Base-by-base conservation (phyloP, 2,888 invertebrate species). In the Chloroclystis v-ata region DNA sequence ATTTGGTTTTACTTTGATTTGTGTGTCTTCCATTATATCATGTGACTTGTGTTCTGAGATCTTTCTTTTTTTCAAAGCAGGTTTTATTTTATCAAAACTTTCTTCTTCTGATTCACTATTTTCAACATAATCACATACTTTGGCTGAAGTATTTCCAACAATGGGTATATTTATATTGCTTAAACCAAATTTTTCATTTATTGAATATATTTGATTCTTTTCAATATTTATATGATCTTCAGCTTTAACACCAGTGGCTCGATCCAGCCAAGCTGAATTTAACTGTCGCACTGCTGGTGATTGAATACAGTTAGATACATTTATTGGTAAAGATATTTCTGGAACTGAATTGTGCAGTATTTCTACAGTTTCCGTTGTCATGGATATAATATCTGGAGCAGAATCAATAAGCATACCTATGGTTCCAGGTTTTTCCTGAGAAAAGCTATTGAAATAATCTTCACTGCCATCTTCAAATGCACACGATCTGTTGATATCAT, bases 91-190 rank as follows among this genome's bases (percentile, higher is more conserved):
- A 39, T 63, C 60, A 43, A 75, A 79, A 53, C 89, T 88, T 50
- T 90, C 89, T 37, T 79, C 87, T 63, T 93, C 93, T 28, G 91
- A 91, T 57, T 92, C 93, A 77, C 93, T 93, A 58, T 92, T 92
- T 71, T 95, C 95, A 61, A 94, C 93, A 65, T 91, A 91, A 61
- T 93, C 92, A 55, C 82, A 57, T 37, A 49, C 45, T 65, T 75
- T 78, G 29, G 76, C 70, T 52, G 70, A 37, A 55, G 52, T 37
- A 58, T 59, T 64, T 58, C 43, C 43, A 33, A 16, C 1, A 4
- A 13, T 32, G 20, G 43, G 16, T 28, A 53, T 51, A 48, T 57
- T 60, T 26, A 82, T 67, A 64, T 85, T 86, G 47, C 70, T 67
- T 49, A 89, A 55, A n/a, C 88, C 88, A 78, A 81, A 85, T 49